Conservation (phyloP, 2,888 invertebrate species). For the Eumerus sabulonum region DNA sequence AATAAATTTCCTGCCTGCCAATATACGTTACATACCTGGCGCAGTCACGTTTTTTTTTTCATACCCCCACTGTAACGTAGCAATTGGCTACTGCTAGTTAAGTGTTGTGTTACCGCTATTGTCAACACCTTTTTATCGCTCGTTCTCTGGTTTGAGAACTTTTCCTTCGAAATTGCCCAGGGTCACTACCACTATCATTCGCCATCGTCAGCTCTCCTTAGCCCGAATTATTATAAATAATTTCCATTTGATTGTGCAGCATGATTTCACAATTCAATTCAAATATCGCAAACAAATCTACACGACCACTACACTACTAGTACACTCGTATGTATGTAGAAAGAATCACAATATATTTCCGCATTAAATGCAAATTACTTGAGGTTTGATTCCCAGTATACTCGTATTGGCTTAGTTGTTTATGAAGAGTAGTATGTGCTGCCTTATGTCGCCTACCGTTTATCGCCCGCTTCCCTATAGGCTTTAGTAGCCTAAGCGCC, state of each 20-base stretch:
- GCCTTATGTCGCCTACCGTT: conserved; percentile 50
- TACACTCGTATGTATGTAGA: conserved; percentile 37
- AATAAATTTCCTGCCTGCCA: conserved; percentile 69
- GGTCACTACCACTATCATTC: too few species aligned
- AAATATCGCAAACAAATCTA: conserved; percentile 53
- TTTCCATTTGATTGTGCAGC: conserved; percentile 68
- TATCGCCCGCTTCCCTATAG: conserved; percentile 40
- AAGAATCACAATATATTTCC: conserved; percentile 66
- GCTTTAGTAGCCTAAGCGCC: conserved; percentile 45
- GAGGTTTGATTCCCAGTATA: conserved; percentile 24
- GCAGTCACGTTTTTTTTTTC: conserved; percentile 61
- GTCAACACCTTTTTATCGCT: too few species aligned
- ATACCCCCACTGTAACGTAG: conserved; percentile 8
- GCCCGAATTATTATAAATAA: conserved; percentile 62
- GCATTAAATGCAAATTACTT: conserved; percentile 62
- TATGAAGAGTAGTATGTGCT: neutral
- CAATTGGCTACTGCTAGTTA: neutral
- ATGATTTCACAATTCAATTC: conserved; percentile 65
- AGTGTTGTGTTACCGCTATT: too few species aligned
- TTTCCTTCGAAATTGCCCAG: too few species aligned
- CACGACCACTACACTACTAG: conserved; percentile 3
- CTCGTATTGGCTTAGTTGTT: too few species aligned
- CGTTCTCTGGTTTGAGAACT: too few species aligned
- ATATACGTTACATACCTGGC: conserved; percentile 58
- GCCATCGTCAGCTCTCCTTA: conserved; percentile 28